Evolutionary conservation across 2,888 invertebrate species (phyloP), one percentile per base, ranked within the genome.

Genomic region (Buathra laborator): DNA sequence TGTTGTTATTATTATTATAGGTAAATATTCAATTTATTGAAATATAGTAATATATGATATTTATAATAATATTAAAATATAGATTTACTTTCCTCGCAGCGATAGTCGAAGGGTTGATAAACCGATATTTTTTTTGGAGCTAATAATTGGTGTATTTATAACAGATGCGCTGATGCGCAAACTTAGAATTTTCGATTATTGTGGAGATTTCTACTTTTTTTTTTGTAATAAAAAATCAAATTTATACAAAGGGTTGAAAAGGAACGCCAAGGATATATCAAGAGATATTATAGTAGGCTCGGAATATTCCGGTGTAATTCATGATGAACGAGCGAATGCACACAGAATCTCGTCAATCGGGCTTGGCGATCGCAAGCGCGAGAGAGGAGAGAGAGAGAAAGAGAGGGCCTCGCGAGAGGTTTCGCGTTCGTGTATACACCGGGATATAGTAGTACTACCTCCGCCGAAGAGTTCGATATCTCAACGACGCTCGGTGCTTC

Each of bases 281-380:
- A 59, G 78, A 84, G 74, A 84, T 84, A 74, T 67, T 81, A 84
- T 78, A 66, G 81, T 64, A 70, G 70, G 59, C 62, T 76, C 64
- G 74, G 81, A 74, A 84, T 84, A 78, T 81, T 81, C 78, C 81
- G 66, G 78, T 75, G 81, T 85, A 85, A 85, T 81, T 85, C 84
- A 78, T 81, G 81, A 85, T 74, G 78, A 81, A 81, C 84, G 84
- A 81, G 67, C 78, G 78, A 78, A 66, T 80, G 80, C 80, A 67
- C 81, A 70, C 81, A 79, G 81, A 76, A 80, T 81, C 81, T 79
- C 78, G 81, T 85, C 81, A 81, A 81, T 85, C 84, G 78, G 74
- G 51, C 78, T 78, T 24, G 48, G 56, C 75, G 78, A 81, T 81
- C 84, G 72, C 62, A 37, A 37, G 37, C 76, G 64, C 56, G 56